Evolutionary conservation across 2,888 invertebrate species (phyloP).

Genomic region (Carabus problematicus): DNA sequence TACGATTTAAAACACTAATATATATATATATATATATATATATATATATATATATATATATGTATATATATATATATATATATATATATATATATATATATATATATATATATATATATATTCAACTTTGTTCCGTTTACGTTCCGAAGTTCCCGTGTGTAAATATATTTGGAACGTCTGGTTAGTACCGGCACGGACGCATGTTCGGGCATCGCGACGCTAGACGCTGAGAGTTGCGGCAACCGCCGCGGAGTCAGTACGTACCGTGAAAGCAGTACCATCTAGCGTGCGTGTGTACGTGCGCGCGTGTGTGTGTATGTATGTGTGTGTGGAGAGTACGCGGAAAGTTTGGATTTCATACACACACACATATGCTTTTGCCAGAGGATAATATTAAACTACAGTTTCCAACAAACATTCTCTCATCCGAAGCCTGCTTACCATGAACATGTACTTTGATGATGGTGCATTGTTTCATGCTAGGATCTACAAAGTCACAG

Average conservation of each 20-base stretch:
- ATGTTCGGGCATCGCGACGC: slow-evolving; percentile 26
- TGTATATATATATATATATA: slow-evolving; percentile 2
- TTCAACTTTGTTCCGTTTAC: no score
- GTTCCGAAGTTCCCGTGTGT: background rate
- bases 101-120: background rate
- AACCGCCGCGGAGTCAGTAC: slow-evolving; percentile 30
- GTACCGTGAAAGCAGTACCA: slow-evolving; percentile 29
- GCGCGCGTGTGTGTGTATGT: background rate
- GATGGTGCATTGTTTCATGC: slow-evolving; percentile 47
- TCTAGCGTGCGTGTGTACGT: slow-evolving; percentile 2
- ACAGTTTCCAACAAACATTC: background rate
- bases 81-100: slow-evolving; percentile 2
- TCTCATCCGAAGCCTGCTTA: background rate
- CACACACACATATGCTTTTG: background rate
- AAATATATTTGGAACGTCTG: slow-evolving; percentile 26
- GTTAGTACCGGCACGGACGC: background rate
- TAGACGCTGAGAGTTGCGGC: slow-evolving; percentile 34
- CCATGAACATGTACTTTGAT: slow-evolving; percentile 48
- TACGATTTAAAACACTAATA: background rate
- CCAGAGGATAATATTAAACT: no score
- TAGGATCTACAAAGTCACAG: slow-evolving; percentile 51
- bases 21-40: slow-evolving; percentile 4
- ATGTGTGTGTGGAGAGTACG: background rate
- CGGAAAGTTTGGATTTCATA: slow-evolving; percentile 3
- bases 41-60: slow-evolving; percentile 4